Evolutionary conservation across 2,888 invertebrate species (phyloP).

Genomic region (Napeogenes sylphis): DNA sequence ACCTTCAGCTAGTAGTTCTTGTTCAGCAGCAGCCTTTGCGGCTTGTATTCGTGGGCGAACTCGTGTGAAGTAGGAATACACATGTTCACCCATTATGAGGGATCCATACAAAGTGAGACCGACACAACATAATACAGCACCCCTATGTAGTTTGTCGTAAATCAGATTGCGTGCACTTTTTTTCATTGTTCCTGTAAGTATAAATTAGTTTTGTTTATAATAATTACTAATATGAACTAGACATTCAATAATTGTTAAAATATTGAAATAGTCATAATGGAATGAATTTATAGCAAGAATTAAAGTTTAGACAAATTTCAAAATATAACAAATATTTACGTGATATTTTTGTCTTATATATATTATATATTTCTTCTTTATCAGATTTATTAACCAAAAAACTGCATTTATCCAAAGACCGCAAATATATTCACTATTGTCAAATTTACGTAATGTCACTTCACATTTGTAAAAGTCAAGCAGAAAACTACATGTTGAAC

Average conservation of each 20-base stretch:
- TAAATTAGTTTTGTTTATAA: neutral
- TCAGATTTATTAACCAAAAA: neutral
- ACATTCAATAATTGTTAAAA: neutral
- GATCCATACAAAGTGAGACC: constrained; percentile 60
- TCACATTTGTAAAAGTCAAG: neutral
- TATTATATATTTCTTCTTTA: neutral
- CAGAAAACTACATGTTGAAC: neutral
- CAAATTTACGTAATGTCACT: constrained; percentile 6
- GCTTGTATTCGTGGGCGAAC: constrained; percentile 63
- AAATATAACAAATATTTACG: too few species aligned
- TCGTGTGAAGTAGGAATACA: constrained; percentile 64
- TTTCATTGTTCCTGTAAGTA: constrained; percentile 50
- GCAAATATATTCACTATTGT: neutral
- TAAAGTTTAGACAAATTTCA: too few species aligned
- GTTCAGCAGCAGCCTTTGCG: constrained; percentile 55
- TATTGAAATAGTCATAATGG: too few species aligned
- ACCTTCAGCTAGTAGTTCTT: constrained; percentile 72
- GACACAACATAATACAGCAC: constrained; percentile 65
- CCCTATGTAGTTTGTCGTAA: constrained; percentile 70
- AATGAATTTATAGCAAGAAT: too few species aligned
- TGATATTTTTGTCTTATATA: neutral
- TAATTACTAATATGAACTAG: neutral
- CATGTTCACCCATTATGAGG: constrained; percentile 53
- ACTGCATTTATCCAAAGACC: neutral
- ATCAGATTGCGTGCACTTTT: constrained; percentile 59